These are phyloP conservation scores for Cheilosia impressa DNA, from an alignment of 2,888 invertebrate species.

Conservation along the genomic window DNA sequence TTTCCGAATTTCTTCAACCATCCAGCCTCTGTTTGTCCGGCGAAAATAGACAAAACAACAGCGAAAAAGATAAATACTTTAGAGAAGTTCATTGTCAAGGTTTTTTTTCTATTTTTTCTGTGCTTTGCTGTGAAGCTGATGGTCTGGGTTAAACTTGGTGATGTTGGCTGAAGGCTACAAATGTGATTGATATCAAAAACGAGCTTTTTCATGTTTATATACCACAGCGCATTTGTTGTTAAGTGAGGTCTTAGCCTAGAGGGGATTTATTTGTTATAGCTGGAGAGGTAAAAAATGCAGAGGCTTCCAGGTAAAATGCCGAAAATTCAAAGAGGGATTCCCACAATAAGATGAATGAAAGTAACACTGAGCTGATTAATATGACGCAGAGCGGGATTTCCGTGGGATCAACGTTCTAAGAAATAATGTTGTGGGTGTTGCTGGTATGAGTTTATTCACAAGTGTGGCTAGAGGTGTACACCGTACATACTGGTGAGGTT, in stretches of 20 bases:
- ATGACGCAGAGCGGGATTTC: conserved; percentile 3
- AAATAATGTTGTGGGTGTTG: not conserved
- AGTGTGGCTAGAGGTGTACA: too few relatives aligned
- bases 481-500: too few relatives aligned
- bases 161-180: not conserved
- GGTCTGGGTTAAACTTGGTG: not conserved
- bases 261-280: conserved; percentile 1
- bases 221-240: not conserved
- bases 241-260: not conserved
- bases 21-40: conserved; percentile 60
- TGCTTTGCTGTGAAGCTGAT: not conserved
- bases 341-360: not conserved
- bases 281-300: not conserved
- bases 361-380: not conserved
- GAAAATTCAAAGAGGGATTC: not conserved
- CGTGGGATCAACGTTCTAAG: not conserved
- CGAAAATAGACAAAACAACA: conserved; percentile 30
- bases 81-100: conserved; percentile 51
- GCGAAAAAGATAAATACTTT: conserved; percentile 38
- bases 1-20: conserved; percentile 61
- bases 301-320: not conserved
- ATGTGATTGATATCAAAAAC: not conserved
- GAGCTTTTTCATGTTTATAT: not conserved
- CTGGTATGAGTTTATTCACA: not conserved
- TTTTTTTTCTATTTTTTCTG: not conserved